These are phyloP conservation scores for Globodera rostochiensis DNA, from an alignment of 1,140 invertebrate genomes.

Conservation along the genomic window DNA sequence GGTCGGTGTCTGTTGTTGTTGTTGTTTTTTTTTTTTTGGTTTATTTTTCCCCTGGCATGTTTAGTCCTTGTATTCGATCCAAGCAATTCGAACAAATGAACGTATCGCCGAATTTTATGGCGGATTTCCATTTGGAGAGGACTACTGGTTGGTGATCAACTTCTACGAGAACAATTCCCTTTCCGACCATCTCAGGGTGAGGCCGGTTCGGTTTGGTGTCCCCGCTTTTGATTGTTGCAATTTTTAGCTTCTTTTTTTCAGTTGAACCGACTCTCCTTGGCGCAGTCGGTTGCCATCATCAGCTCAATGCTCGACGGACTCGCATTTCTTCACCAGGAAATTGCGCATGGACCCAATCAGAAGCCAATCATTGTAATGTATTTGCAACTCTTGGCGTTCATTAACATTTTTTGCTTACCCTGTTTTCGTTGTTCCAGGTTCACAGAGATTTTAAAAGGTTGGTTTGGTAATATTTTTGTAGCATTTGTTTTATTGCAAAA, in stretches of 20 bases:
- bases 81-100: slow-evolving; percentile 83
- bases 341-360: slow-evolving; percentile 73
- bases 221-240: slow-evolving; percentile 13
- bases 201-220: not conserved
- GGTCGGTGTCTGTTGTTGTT: slow-evolving; percentile 31
- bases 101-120: slow-evolving; percentile 88
- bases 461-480: not conserved
- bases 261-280: slow-evolving; percentile 83
- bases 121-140: slow-evolving; percentile 81
- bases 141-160: slow-evolving; percentile 92
- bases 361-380: slow-evolving; percentile 85
- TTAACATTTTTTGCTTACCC: slow-evolving; percentile 1
- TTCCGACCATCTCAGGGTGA: slow-evolving; percentile 82
- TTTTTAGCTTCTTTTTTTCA: slow-evolving; percentile 46
- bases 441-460: slow-evolving; percentile 82
- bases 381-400: not conserved
- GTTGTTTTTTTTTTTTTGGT: no score
- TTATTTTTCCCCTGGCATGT: no score
- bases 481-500: not conserved
- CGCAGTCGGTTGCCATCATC: slow-evolving; percentile 82
- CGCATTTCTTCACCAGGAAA: slow-evolving; percentile 89
- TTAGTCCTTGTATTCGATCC: slow-evolving; percentile 87
- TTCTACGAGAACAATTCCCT: slow-evolving; percentile 91
- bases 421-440: not conserved
- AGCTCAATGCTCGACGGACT: slow-evolving; percentile 85